Evolutionary conservation across 2,888 invertebrate genomes (phyloP).

Genomic region (Caenorhabditis zanzibari): DNA sequence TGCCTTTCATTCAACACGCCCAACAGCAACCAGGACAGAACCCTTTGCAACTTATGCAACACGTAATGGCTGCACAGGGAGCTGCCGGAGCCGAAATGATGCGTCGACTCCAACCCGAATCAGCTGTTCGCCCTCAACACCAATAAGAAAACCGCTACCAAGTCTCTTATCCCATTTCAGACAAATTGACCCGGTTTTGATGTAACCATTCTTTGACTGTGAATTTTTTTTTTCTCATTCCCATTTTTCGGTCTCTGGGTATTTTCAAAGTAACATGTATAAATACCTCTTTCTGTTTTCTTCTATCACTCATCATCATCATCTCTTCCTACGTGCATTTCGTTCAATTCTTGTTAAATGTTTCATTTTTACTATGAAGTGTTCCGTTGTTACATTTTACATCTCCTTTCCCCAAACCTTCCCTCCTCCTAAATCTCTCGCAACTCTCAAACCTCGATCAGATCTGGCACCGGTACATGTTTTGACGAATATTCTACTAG

Average conservation of each 20-base stretch:
- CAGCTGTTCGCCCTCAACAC: conserved; percentile 51
- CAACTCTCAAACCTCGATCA: conserved; percentile 60
- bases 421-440: conserved; percentile 36
- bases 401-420: not conserved
- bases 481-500: conserved; percentile 1
- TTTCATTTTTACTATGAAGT: conserved; percentile 18
- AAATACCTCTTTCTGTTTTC: not conserved
- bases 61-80: conserved; percentile 14
- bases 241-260: conserved; percentile 26
- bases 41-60: conserved; percentile 44
- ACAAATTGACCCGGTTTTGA: conserved; percentile 27
- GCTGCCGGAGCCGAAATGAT: conserved; percentile 58
- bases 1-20: conserved; percentile 26
- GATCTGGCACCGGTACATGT: conserved; percentile 50
- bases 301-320: conserved; percentile 32
- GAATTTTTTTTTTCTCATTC: conserved; percentile 14
- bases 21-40: conserved; percentile 30
- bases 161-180: conserved; percentile 7
- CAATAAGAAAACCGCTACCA: conserved; percentile 16
- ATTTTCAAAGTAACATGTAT: conserved; percentile 12
- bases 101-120: conserved; percentile 41
- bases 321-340: conserved; percentile 50
- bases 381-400: conserved; percentile 17
- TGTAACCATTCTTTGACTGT: not conserved
- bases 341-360: conserved; percentile 24